Conservation (phyloP, 2,888 invertebrate species). For the Ormyrus pomaceus region DNA sequence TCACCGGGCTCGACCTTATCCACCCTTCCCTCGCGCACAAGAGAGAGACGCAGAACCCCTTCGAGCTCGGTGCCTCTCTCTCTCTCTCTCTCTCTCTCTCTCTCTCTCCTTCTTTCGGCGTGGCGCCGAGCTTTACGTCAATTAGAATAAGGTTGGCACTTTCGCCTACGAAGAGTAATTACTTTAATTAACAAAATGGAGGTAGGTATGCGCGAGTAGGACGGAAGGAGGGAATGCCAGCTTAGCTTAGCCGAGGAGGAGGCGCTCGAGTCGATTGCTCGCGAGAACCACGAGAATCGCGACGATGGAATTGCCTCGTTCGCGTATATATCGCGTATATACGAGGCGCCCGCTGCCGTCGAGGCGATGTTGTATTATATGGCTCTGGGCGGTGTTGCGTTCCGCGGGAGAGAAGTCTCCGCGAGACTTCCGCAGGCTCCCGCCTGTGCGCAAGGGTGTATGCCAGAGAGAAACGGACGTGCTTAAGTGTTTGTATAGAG, state of each 20-base stretch:
- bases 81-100: slow-evolving; percentile 55
- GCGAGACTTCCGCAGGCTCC: slow-evolving; percentile 9
- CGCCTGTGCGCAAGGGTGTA: background rate
- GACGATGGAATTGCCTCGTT: slow-evolving; percentile 47
- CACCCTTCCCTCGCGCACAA: slow-evolving; percentile 63
- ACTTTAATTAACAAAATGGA: slow-evolving; percentile 78
- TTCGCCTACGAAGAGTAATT: slow-evolving; percentile 77
- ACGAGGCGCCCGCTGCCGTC: background rate
- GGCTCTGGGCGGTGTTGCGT: background rate
- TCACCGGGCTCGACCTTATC: slow-evolving; percentile 67
- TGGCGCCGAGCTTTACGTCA: slow-evolving; percentile 75
- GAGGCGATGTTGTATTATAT: slow-evolving; percentile 29
- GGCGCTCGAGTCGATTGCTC: slow-evolving; percentile 71
- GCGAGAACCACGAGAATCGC: slow-evolving; percentile 75
- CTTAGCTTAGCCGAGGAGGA: slow-evolving; percentile 65
- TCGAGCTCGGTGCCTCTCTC: slow-evolving; percentile 48
- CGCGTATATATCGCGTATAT: background rate
- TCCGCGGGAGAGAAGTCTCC: background rate
- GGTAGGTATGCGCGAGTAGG: slow-evolving; percentile 65
- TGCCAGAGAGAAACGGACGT: slow-evolving; percentile 20
- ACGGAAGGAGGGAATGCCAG: slow-evolving; percentile 28
- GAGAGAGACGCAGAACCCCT: background rate
- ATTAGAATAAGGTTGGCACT: slow-evolving; percentile 78
- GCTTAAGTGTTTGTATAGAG: slow-evolving; percentile 44
- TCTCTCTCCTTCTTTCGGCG: slow-evolving; percentile 58